phyloP scores from a whole-genome alignment of 2,113 vertebrate species.

The Rhabdornis inornatus region DNA sequence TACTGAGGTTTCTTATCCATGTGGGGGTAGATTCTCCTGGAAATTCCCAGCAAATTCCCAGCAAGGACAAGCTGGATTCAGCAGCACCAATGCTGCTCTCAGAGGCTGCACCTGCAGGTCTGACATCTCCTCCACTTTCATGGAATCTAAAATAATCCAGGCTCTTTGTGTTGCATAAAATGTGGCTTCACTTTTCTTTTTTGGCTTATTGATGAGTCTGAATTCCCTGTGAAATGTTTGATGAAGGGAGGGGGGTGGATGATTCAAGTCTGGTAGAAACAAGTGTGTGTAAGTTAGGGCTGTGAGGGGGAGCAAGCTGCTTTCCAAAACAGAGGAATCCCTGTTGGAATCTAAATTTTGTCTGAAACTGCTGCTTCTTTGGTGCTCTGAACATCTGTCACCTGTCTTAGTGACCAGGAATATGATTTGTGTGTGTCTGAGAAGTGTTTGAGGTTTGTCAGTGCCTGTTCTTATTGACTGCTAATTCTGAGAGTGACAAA shows the following conservation, averaged over 20 bases:
- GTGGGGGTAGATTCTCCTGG: neutral
- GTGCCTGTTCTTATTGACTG: neutral
- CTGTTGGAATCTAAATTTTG: fast-evolving
- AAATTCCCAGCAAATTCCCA: neutral
- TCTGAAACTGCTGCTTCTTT: neutral
- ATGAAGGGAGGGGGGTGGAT: neutral
- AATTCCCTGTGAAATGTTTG: neutral
- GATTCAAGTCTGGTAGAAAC: neutral
- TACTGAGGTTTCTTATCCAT: fast-evolving
- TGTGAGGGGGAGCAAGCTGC: neutral
- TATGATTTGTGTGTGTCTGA: neutral
- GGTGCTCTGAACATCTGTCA: neutral
- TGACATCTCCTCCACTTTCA: neutral
- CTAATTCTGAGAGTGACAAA: neutral
- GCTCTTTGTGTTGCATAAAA: neutral
- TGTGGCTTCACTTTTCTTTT: neutral
- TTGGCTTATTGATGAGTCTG: neutral
- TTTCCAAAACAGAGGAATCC: neutral
- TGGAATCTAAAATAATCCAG: neutral
- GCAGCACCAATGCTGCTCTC: neutral
- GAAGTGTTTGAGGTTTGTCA: neutral
- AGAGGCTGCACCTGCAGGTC: neutral
- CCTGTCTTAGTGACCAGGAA: neutral
- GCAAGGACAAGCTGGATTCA: neutral
- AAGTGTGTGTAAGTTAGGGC: neutral